Evolutionary conservation across 2,888 invertebrate species (phyloP), one percentile per base, ranked within the genome.

Genomic region (Polymixis lichenea): DNA sequence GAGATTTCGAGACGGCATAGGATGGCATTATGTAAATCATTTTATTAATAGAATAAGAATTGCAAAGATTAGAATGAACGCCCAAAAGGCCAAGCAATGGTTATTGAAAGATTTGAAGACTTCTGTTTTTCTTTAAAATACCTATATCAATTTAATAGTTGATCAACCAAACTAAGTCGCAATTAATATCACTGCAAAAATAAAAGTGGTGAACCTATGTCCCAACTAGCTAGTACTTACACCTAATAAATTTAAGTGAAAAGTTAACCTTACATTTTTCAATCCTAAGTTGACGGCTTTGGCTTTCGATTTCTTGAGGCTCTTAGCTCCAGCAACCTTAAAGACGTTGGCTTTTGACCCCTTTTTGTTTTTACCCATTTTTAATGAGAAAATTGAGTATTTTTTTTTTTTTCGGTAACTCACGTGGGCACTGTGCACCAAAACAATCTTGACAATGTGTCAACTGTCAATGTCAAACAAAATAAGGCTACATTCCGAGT

Each of bases 311-410:
- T 96, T 96, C 90, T 96, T 96, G 32, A 96, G 91, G 83, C 96
- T 96, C 88, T 96, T 96, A 25, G 96, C 96, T 76, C 96, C 96
- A 43, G 95, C 96, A 46, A 96, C 95, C 91, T 96, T 96, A 72
- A 96, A 96, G 25, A 96, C 94, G 83, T 96, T 96, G 3, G 91
- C 92, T 83, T 95, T 95, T 9, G 89, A 79, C 22, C 94, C 94
- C 82, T 94, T 95, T 79, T 94, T 95, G 78, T 94, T 95, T 91
- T 95, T 96, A 22, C 94, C 95, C 96, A 96, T 95, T 64, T 78
- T 89, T 71, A 25, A 22, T 53, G 3, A 58, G 11, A 9, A 56
- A 49, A n/a, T 8, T 17, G 0, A 32, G 0, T 11, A 22, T 53
- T 38, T 55, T 17, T 19, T 3, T 19, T 74, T 2, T 8, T 51